A percentile compares a stretch with the other conserved stretches of the same genome.
phyloP scores from a whole-genome alignment of 1,140 invertebrate genomes.

The Maniola jurtina region DNA sequence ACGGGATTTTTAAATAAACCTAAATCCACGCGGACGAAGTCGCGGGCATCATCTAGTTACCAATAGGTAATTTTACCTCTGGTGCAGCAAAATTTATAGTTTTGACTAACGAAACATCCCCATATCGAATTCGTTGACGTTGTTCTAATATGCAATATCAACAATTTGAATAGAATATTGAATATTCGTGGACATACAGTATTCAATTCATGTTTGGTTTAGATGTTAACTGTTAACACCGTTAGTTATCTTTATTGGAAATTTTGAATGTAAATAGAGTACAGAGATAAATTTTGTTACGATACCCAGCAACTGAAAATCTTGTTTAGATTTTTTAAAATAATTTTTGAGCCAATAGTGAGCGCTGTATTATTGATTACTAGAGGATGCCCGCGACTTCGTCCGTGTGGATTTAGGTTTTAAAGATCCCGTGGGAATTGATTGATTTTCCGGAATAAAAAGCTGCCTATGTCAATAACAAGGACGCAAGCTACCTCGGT shows the following conservation, averaged over 20 bases:
- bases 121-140: background rate
- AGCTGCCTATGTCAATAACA: too few relatives aligned
- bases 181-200: background rate
- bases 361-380: too few relatives aligned
- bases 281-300: background rate
- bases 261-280: background rate
- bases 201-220: slow-evolving; percentile 1
- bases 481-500: too few relatives aligned
- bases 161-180: slow-evolving; percentile 1
- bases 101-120: background rate
- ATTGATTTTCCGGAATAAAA: too few relatives aligned
- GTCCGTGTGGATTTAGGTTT: background rate
- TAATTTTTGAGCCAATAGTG: too few relatives aligned
- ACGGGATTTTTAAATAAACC: too few relatives aligned
- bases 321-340: background rate
- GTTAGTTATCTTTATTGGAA: background rate
- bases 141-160: background rate
- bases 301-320: background rate
- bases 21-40: too few relatives aligned
- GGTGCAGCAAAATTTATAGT: background rate
- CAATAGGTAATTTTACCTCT: too few relatives aligned
- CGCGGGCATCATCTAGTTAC: too few relatives aligned
- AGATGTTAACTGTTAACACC: background rate
- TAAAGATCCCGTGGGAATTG: too few relatives aligned
- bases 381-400: background rate